A percentile compares a stretch with the other conserved stretches of the same genome.
phyloP scores from a whole-genome alignment of 2,797 vertebrate genomes.

The Siniperca undulata region DNA sequence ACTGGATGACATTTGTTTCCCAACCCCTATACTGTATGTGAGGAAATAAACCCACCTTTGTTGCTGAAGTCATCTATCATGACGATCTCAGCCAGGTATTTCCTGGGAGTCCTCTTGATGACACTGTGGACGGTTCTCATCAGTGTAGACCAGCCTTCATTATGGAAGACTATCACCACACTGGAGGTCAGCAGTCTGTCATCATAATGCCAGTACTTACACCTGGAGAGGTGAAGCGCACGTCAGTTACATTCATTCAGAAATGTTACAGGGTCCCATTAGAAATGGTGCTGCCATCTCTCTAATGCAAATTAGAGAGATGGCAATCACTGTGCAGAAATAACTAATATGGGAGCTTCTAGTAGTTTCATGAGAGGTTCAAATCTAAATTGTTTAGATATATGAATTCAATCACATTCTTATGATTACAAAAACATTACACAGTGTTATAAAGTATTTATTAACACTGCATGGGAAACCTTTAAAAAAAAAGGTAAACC shows the following conservation, averaged over 20 bases:
- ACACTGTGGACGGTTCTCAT: constrained; percentile 98
- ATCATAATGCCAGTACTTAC: constrained; percentile 97
- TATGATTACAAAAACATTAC: no score
- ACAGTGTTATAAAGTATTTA: no score
- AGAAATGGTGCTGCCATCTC: no score
- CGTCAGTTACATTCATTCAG: constrained; percentile 1
- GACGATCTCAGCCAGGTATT: constrained; percentile 96
- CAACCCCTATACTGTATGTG: background rate
- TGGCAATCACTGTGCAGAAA: background rate
- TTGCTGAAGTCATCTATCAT: constrained; percentile 99
- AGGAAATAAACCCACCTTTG: constrained; percentile 88
- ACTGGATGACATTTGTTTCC: background rate
- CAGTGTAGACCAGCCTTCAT: constrained; percentile 98
- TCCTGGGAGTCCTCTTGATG: constrained; percentile 96
- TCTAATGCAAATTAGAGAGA: background rate
- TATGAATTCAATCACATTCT: no score
- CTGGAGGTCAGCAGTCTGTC: constrained; percentile 95
- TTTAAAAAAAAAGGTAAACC: no score
- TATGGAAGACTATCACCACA: constrained; percentile 98
- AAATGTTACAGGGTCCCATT: no score
- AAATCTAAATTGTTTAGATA: background rate
- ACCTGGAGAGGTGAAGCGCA: constrained; percentile 80
- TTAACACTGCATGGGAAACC: no score
- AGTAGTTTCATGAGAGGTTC: background rate
- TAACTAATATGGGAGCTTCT: background rate